phyloP scores from a whole-genome alignment of 2,888 invertebrate species.

The Apodemia hepburni region DNA sequence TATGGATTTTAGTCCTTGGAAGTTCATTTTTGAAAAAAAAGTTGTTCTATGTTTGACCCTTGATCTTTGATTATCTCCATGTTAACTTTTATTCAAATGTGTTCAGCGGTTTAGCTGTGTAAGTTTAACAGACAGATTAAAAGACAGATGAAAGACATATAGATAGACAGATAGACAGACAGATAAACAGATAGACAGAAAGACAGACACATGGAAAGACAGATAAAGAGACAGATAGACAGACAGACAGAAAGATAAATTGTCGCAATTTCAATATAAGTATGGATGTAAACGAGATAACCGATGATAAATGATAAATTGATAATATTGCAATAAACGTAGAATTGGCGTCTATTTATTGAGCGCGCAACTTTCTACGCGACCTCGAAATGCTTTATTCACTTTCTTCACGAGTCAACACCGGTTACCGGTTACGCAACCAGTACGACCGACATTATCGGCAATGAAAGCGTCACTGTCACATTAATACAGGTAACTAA shows the following conservation, averaged over 20 bases:
- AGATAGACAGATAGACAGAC: too few relatives aligned
- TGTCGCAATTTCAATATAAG: not conserved
- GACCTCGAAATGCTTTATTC: conserved; percentile 79
- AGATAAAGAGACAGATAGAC: too few relatives aligned
- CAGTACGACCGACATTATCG: conserved; percentile 67
- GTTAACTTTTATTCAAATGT: too few relatives aligned
- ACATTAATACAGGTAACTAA: conserved; percentile 20
- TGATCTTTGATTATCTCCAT: too few relatives aligned
- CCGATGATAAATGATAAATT: conserved; percentile 13
- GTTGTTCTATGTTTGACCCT: too few relatives aligned
- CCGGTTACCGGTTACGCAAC: conserved; percentile 78
- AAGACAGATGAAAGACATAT: too few relatives aligned
- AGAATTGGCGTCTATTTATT: conserved; percentile 41
- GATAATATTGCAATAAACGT: conserved; percentile 16
- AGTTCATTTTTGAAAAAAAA: too few relatives aligned
- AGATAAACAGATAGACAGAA: too few relatives aligned
- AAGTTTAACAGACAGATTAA: too few relatives aligned
- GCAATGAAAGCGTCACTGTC: conserved; percentile 43
- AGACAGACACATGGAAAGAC: too few relatives aligned
- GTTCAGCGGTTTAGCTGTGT: too few relatives aligned
- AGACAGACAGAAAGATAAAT: not conserved
- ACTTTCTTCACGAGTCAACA: conserved; percentile 74
- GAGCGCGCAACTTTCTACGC: conserved; percentile 71
- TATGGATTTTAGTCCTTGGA: too few relatives aligned
- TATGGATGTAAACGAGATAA: conserved; percentile 21